Conservation (phyloP, 2,888 invertebrate genomes). For the Camptogramma bilineatum region DNA sequence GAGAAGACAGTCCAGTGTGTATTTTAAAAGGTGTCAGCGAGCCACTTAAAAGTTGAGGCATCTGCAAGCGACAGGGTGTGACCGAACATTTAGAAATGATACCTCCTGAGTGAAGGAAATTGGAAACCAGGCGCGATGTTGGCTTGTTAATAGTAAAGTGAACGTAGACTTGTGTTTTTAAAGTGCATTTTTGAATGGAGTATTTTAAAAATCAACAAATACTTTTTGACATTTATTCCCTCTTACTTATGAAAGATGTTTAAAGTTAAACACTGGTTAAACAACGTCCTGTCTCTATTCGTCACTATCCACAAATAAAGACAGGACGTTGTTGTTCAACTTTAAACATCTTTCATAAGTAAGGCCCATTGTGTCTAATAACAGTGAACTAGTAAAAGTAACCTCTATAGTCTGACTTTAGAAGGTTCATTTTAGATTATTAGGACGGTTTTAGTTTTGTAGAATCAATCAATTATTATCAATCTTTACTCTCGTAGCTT, state of each 20-base stretch:
- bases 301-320: too few relatives aligned
- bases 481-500: slow-evolving; percentile 6
- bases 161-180: neutral
- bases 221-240: neutral
- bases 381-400: too few relatives aligned
- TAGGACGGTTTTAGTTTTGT: neutral
- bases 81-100: slow-evolving; percentile 14
- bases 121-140: slow-evolving; percentile 3
- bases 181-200: too few relatives aligned
- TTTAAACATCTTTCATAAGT: too few relatives aligned
- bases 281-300: too few relatives aligned
- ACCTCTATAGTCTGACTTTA: too few relatives aligned
- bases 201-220: neutral
- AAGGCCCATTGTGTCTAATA: too few relatives aligned
- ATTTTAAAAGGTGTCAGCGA: slow-evolving; percentile 7
- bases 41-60: slow-evolving; percentile 19
- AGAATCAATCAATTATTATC: neutral
- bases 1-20: neutral
- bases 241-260: too few relatives aligned
- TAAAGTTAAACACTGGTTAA: too few relatives aligned
- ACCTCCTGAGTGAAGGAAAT: slow-evolving; percentile 16
- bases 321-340: too few relatives aligned
- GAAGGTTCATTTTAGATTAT: neutral
- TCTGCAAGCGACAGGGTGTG: slow-evolving; percentile 4
- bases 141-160: neutral